Percentiles rank a stretch among this genome's conserved stretches.
phyloP scores from a whole-genome alignment of 2,797 vertebrate genomes.

The Ptychadena robeensis region DNA sequence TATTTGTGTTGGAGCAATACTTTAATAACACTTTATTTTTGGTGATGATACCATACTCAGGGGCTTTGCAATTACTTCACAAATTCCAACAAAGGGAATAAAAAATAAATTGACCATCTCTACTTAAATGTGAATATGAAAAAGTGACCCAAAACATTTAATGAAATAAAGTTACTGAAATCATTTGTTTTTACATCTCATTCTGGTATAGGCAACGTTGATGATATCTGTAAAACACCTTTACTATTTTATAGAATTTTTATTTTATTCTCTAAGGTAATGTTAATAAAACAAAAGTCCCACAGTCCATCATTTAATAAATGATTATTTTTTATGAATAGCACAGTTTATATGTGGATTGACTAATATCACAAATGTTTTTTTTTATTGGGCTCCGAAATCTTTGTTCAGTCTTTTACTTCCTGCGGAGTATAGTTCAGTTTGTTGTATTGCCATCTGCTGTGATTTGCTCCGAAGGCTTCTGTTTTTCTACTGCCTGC shows the following conservation, averaged over 20 bases:
- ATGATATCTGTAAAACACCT: too few species aligned
- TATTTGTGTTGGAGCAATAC: too few species aligned
- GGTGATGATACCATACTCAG: too few species aligned
- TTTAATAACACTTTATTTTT: too few species aligned
- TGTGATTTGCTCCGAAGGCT: slow-evolving; percentile 19
- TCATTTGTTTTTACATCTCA: too few species aligned
- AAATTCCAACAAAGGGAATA: too few species aligned
- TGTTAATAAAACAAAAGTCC: background rate
- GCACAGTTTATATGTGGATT: background rate
- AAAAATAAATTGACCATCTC: too few species aligned
- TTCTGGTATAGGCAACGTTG: too few species aligned
- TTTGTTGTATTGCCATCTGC: slow-evolving; percentile 47
- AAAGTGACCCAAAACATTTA: too few species aligned
- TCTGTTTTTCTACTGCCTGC: slow-evolving; percentile 25
- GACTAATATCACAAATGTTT: background rate
- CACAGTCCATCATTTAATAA: background rate
- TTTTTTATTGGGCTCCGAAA: background rate
- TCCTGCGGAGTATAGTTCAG: slow-evolving; percentile 23
- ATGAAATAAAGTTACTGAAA: too few species aligned
- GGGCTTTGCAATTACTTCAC: too few species aligned
- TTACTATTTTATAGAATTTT: background rate
- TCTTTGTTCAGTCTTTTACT: slow-evolving; percentile 30
- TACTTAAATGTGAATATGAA: too few species aligned
- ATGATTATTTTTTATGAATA: background rate
- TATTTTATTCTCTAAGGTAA: background rate